Evolutionary conservation across 2,888 invertebrate genomes (phyloP).

Genomic region (Eupithecia dodoneata): DNA sequence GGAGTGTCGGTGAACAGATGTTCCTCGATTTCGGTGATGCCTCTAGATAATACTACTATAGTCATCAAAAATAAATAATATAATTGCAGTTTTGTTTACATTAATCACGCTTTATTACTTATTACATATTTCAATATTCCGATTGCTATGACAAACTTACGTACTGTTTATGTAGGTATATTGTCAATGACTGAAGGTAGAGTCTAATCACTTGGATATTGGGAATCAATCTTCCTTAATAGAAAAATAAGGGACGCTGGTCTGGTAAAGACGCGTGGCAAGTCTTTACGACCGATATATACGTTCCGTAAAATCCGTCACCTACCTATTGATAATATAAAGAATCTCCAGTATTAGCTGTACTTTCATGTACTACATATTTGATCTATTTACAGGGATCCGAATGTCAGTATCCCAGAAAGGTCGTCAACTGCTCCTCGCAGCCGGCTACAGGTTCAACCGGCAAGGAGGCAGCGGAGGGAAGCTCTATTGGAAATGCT

Average conservation of each 20-base stretch:
- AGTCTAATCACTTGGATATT: neutral
- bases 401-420: conserved; percentile 10
- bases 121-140: too few relatives aligned
- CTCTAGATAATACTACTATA: too few relatives aligned
- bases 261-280: neutral
- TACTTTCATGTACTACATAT: neutral
- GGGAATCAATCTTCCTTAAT: too few relatives aligned
- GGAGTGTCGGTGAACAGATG: too few relatives aligned
- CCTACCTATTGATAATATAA: neutral
- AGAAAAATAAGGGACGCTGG: neutral
- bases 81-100: too few relatives aligned
- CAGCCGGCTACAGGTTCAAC: conserved; percentile 24
- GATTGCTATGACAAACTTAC: neutral
- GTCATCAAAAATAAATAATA: too few relatives aligned
- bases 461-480: conserved; percentile 11
- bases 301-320: neutral
- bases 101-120: too few relatives aligned
- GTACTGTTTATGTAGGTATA: neutral
- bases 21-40: too few relatives aligned
- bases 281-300: neutral
- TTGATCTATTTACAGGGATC: neutral
- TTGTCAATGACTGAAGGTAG: neutral
- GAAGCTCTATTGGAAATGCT: conserved; percentile 27
- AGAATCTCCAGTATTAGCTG: neutral
- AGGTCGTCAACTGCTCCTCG: conserved; percentile 9